Evolutionary conservation across 2,888 invertebrate genomes (phyloP).

Genomic region (Ceraclea dissimilis): DNA sequence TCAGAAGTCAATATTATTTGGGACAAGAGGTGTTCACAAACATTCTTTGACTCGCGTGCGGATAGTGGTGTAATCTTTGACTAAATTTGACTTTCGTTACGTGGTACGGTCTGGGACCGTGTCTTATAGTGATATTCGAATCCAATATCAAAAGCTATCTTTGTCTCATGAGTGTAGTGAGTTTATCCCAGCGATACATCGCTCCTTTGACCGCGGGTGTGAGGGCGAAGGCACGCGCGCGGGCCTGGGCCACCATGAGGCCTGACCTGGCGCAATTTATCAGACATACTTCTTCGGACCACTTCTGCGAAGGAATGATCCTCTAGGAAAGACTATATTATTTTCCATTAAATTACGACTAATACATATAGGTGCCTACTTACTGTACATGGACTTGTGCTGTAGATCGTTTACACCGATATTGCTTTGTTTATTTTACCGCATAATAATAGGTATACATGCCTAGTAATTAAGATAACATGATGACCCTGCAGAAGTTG

Average conservation of each 20-base stretch:
- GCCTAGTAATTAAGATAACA: conserved; percentile 3
- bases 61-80: background rate
- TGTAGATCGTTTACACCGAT: conserved; percentile 9
- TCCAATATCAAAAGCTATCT: conserved; percentile 1
- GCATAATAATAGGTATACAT: too few relatives aligned
- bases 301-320: conserved; percentile 56
- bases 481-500: conserved; percentile 21
- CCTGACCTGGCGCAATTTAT: conserved; percentile 66
- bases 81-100: background rate
- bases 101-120: conserved; percentile 13
- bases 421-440: conserved; percentile 17
- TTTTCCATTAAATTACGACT: too few relatives aligned
- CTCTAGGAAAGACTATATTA: background rate
- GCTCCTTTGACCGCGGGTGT: conserved; percentile 17
- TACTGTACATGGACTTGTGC: conserved; percentile 5
- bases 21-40: too few relatives aligned
- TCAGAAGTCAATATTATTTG: too few relatives aligned
- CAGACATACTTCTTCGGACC: conserved; percentile 71
- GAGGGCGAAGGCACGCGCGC: conserved; percentile 16
- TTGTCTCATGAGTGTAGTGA: conserved; percentile 23
- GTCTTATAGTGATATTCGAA: background rate
- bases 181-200: conserved; percentile 18
- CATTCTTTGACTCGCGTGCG: too few relatives aligned
- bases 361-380: too few relatives aligned
- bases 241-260: conserved; percentile 49